A percentile compares a stretch with the other conserved stretches of the same genome.
phyloP scores from a whole-genome alignment of 1,140 invertebrate species.

The Sitodiplosis mosellana region DNA sequence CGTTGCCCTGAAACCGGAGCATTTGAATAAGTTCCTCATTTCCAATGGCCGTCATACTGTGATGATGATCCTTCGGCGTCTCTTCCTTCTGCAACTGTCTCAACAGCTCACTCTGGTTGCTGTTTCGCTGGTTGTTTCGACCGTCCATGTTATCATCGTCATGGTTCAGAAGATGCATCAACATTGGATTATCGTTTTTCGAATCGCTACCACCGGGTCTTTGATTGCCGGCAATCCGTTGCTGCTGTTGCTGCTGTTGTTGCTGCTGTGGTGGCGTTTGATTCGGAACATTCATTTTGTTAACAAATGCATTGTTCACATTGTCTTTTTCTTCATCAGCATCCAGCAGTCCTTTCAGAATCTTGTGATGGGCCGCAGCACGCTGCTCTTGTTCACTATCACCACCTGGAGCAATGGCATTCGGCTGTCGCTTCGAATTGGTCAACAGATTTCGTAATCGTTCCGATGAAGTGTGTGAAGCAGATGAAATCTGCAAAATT shows the following conservation, averaged over 20 bases:
- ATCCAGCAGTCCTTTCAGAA: constrained; percentile 61
- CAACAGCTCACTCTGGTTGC: constrained; percentile 53
- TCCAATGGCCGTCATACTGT: not conserved
- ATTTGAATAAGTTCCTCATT: constrained; percentile 35
- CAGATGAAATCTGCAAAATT: no score
- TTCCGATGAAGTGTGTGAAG: constrained; percentile 34
- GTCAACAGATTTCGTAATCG: constrained; percentile 45
- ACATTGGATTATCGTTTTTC: constrained; percentile 1
- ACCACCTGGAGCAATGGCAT: constrained; percentile 12
- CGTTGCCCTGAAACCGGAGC: constrained; percentile 36
- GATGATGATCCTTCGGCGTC: constrained; percentile 16
- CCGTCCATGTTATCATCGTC: constrained; percentile 36
- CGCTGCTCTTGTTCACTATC: constrained; percentile 20
- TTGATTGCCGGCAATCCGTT: constrained; percentile 41
- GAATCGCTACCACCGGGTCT: not conserved
- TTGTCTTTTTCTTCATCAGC: constrained; percentile 62
- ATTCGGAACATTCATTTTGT: not conserved
- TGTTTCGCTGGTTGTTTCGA: constrained; percentile 33
- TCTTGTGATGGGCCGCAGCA: constrained; percentile 30
- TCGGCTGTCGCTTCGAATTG: constrained; percentile 26
- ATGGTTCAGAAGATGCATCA: constrained; percentile 60
- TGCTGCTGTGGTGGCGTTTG: constrained; percentile 1
- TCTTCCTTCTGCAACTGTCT: constrained; percentile 57
- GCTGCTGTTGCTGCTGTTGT: constrained; percentile 18
- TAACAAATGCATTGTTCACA: not conserved